Percentiles rank a stretch among this genome's conserved stretches.
phyloP scores from a whole-genome alignment of 2,797 vertebrate genomes.

The Pteronotus mesoamericanus region DNA sequence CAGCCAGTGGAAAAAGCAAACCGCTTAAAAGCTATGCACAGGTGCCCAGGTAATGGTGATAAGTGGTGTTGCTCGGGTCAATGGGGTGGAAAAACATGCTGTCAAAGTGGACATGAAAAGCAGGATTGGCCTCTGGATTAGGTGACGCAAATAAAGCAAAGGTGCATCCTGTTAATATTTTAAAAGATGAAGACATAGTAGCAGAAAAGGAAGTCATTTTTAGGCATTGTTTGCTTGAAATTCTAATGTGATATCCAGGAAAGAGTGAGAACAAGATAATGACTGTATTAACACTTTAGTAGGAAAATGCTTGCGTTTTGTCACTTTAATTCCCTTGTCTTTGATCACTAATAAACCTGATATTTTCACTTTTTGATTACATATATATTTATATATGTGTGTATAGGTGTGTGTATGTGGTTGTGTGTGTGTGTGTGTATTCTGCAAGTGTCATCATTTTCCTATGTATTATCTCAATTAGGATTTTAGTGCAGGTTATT shows the following conservation, averaged over 20 bases:
- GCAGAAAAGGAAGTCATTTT: not conserved
- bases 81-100: not conserved
- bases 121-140: not conserved
- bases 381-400: too few relatives aligned
- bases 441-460: not conserved
- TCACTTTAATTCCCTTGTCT: not conserved
- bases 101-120: not conserved
- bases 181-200: not conserved
- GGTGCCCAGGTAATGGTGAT: not conserved
- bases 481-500: not conserved
- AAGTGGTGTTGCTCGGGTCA: too few relatives aligned
- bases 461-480: not conserved
- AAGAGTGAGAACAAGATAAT: not conserved
- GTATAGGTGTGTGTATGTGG: too few relatives aligned
- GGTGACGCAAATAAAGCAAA: not conserved
- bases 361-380: not conserved
- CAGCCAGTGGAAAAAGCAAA: not conserved
- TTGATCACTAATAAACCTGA: not conserved
- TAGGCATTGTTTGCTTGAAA: not conserved
- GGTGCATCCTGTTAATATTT: too few relatives aligned
- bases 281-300: not conserved
- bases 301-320: not conserved
- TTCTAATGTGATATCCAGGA: not conserved
- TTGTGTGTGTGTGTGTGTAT: too few relatives aligned
- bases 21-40: not conserved